Base-by-base conservation (phyloP, 2,113 vertebrate species). In the Rhodinocichla rosea region DNA sequence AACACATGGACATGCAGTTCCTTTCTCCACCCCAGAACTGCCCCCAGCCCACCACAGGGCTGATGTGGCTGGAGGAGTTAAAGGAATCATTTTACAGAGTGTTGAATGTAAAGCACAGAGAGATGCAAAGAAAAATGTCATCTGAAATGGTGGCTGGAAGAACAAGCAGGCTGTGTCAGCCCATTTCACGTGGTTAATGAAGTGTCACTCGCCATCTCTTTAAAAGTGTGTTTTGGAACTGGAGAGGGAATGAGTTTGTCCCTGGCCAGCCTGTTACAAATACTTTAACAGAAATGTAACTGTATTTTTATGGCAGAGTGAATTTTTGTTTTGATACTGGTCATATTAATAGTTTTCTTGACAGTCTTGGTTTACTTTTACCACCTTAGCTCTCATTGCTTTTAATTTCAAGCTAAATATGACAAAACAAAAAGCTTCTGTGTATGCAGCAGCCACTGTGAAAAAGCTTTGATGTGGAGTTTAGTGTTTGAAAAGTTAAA, bases 191-290 rank as follows among this genome's bases (percentile, higher is more conserved):
- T 67, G 80, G 76, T 73, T 96, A 96, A 95, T 95, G 92, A 84
- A 81, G 65, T 94, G 90, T 90, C 88, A 55, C 71, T 96, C 82
- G 42, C 90, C 71, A 65, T 84, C 82, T 83, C 57, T 86, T 83
- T 15, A 67, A 63, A 90, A 95, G 52, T 59, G 28, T 81, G 68
- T 67, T 92, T 81, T 88, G 52, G 88, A 92, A 52, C 83, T 53
- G 64, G 65, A 77, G 49, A 81, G 40, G 73, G 56, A 93, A 89
- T 81, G 80, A 82, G 42, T 93, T 96, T 92, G 69, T 92, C 71
- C 45, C 90, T 84, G 62, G 30, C 57, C 73, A 77, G 64, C 14
- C 56, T 93, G 64, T 49, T 92, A 42, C 12, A 89, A 89, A 85
- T 87, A 71, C 53, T 47, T 74, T 27, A 70, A 47, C 47, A 89